phyloP scores from a whole-genome alignment of 2,797 vertebrate species.

The Hippopotamyrus pictus region DNA sequence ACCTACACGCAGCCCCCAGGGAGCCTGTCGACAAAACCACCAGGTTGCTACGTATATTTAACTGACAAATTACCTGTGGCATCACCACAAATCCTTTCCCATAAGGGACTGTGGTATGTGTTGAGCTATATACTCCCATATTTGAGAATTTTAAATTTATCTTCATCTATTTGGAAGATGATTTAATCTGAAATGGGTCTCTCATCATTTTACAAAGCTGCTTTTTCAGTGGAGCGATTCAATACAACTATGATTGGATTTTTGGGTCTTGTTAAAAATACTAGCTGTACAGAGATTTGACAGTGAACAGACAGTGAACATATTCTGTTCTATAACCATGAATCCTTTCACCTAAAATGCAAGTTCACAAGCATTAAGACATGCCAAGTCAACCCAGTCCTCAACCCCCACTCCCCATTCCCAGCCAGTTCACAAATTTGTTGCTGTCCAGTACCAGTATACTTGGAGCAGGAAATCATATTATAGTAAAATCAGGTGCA shows the following conservation, averaged over 20 bases:
- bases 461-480: not conserved
- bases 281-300: not conserved
- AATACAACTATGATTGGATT: not conserved
- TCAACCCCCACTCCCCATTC: not conserved
- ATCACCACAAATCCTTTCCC: not conserved
- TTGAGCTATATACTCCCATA: not conserved
- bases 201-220: not conserved
- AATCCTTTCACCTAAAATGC: not conserved
- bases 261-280: not conserved
- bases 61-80: not conserved
- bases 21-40: not conserved
- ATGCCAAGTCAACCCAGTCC: not conserved
- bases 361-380: not conserved
- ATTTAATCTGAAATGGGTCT: not conserved
- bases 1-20: not conserved
- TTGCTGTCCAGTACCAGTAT: not conserved
- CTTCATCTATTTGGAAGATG: not conserved
- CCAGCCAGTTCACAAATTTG: not conserved
- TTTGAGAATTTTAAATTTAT: not conserved
- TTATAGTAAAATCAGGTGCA: not conserved
- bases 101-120: not conserved
- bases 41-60: not conserved
- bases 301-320: not conserved
- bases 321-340: not conserved
- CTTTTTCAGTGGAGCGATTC: not conserved